Evolutionary conservation across 2,797 vertebrate species (phyloP), one percentile per base, ranked within the genome.

Genomic region (Sebastes reedi): DNA sequence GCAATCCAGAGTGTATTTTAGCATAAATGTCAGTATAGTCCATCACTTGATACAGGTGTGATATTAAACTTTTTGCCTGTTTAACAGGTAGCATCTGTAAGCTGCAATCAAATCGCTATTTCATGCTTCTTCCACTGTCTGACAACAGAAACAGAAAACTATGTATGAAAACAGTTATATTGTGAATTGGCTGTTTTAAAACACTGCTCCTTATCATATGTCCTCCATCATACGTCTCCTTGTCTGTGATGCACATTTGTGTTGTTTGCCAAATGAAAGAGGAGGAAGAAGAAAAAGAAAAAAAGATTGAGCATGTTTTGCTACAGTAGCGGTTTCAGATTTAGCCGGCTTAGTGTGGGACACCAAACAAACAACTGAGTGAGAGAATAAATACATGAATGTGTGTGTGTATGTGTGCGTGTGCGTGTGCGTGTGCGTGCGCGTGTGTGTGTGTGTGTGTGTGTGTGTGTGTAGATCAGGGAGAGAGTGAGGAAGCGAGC

Each of bases 401-500:
- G 61, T 71, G 25, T 58, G 24, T 58, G 55, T 56, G 55, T 55
- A 0, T 55, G 52, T 32, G 55, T 13, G 25, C 8, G 60, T 22
- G 30, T 27, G 34, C 12, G 34, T 12, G 18, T 16, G 46, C 9
- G 18, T 4, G 18, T 20, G 18, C 3, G 22, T 24, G 54, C 2
- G 54, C 0, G 54, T 2, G 9, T 0, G 55, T 2, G 75, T 0
- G 39, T 1, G 39, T 5, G 59, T 25, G 56, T 0, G n/a, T 2
- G 20, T 24, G 32, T 9, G 27, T 18, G 58, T 10, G n/a, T 36
- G 12, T 24, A 42, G 65, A 68, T 72, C 34, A 65, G 75, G 8
- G 69, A 55, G 56, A 20, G 67, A 46, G 42, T n/a, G 50, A 52
- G 50, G 20, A 52, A 52, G 50, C 2, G 46, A n/a, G 18, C 20